A percentile compares a stretch with the other conserved stretches of the same genome.
Conservation (phyloP, 2,888 invertebrate genomes). For the Drosophila infuscata region DNA sequence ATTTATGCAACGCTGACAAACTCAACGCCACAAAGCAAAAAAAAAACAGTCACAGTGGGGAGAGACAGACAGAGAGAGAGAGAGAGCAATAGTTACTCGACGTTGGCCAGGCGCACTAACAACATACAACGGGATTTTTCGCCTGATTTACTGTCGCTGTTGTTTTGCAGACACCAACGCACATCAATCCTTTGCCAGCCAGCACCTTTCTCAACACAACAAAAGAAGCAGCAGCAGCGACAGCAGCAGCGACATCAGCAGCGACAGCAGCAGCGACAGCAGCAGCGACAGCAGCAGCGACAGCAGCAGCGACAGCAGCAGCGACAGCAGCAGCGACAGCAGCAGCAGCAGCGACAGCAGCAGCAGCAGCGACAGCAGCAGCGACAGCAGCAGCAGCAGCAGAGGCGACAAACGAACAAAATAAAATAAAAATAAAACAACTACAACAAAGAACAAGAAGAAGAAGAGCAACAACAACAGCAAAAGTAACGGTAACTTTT, state of each 20-base stretch:
- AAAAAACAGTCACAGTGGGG: neutral
- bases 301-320: neutral
- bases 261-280: neutral
- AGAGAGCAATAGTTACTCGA: neutral
- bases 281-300: neutral
- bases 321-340: too few species aligned
- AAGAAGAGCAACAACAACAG: slow-evolving; percentile 8
- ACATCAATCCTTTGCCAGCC: slow-evolving; percentile 52
- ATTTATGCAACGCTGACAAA: slow-evolving; percentile 47
- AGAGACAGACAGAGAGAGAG: too few species aligned
- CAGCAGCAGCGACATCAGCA: neutral
- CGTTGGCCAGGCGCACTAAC: slow-evolving; percentile 6
- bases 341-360: too few species aligned
- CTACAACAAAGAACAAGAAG: slow-evolving; percentile 11
- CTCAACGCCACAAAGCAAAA: neutral
- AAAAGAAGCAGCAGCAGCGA: neutral
- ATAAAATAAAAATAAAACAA: neutral
- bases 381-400: neutral
- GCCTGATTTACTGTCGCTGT: slow-evolving; percentile 54
- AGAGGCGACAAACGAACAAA: neutral
- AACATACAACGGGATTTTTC: slow-evolving; percentile 54
- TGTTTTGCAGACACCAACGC: slow-evolving; percentile 42
- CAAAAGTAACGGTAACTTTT: slow-evolving; percentile 3
- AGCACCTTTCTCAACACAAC: slow-evolving; percentile 28
- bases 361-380: neutral